Percentiles rank a stretch among this genome's conserved stretches.
These are phyloP conservation scores for Delichon dasypus DNA, from an alignment of 2,797 vertebrate genomes.

Conservation along the genomic window DNA sequence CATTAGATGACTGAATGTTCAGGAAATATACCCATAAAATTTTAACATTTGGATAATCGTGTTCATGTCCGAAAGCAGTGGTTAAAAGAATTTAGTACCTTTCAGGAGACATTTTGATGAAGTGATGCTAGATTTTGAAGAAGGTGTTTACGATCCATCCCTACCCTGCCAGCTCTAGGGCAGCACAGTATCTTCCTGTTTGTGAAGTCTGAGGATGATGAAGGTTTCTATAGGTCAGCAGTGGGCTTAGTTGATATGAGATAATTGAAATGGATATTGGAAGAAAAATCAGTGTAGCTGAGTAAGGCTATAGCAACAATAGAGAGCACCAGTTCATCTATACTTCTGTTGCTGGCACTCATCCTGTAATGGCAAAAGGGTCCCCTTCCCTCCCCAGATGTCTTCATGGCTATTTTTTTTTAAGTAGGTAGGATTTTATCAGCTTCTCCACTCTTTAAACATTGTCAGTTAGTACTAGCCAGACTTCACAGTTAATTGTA, in stretches of 20 bases:
- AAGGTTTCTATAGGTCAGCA: neutral
- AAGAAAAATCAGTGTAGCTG: neutral
- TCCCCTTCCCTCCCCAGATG: neutral
- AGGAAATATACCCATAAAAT: neutral
- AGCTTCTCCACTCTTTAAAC: slow-evolving; percentile 40
- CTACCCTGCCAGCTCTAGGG: neutral
- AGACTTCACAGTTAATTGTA: slow-evolving; percentile 61
- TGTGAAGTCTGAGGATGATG: neutral
- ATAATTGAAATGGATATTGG: neutral
- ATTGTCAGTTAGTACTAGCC: slow-evolving; percentile 24
- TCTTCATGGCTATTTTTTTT: neutral
- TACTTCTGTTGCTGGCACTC: neutral
- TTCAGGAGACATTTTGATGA: neutral
- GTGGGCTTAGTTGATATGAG: neutral
- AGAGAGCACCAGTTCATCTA: neutral
- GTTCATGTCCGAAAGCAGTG: neutral
- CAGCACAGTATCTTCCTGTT: neutral
- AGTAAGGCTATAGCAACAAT: neutral
- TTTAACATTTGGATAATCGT: neutral
- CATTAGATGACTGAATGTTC: neutral
- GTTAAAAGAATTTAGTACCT: neutral
- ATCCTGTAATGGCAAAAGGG: neutral
- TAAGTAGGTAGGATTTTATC: slow-evolving; percentile 16
- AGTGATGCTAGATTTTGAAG: neutral
- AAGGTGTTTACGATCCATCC: accelerated